Evolutionary conservation across 2,888 invertebrate species (phyloP), one percentile per base, ranked within the genome.

Genomic region (Dryococelus australis): DNA sequence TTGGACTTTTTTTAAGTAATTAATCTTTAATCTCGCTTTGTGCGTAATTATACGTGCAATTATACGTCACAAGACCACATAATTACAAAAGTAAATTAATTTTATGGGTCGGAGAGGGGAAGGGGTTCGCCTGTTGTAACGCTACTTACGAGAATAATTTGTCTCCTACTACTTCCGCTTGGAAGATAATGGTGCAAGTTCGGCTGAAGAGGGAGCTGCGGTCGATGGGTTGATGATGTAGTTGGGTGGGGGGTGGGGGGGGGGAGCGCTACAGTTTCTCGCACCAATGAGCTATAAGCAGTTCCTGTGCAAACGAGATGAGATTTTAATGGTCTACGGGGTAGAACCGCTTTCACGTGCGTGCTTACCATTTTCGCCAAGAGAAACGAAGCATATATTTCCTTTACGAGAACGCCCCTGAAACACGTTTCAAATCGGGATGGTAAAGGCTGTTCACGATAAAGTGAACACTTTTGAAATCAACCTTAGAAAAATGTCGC

Each of bases 11-110:
- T 65, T 16, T 65, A 10, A 65, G 65, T 65, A 65, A 65, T 65
- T 65, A 65, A 65, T 65, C 65, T 65, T 65, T 65, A 65, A 65
- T 9, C n/a, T 65, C 24, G 65, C 65, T 65, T 24, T 65, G 65
- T 16, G 65, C 65, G 65, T 24, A 65, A 65, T 65, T 65, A n/a
- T 65, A 65, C 65, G n/a, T 20, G 65, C 65, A 65, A 65, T 65
- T 65, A n/a, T 65, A 65, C 65, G n/a, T 20, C 65, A 65, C 65
- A 65, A n/a, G 65, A 65, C 65, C 65, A 65, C 65, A n/a, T 65
- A 65, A 65, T 65, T n/a, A n/a, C 65, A 24, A 65, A 65, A n/a
- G 65, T 65, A 65, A 65, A 65, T 65, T 65, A 65, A 65, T 65
- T 65, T 65, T 10, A 16, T 24, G 20, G 65, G 20, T 10, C 24